Evolutionary conservation across 1,140 invertebrate species (phyloP).

Genomic region (Probaryconus sp.): DNA sequence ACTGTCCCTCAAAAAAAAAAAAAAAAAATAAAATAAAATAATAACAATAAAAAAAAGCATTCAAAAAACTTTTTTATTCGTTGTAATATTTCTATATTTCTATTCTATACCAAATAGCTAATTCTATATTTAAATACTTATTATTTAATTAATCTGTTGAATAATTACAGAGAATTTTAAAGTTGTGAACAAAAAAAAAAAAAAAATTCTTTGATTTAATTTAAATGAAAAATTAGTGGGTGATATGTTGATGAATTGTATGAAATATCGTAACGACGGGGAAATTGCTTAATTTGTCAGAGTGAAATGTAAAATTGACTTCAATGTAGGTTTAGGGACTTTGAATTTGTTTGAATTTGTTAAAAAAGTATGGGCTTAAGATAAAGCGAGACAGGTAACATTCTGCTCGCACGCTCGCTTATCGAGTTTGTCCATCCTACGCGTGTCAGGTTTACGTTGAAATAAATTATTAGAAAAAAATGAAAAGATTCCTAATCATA

Average conservation of each 20-base stretch:
- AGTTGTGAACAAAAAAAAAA: too few relatives aligned
- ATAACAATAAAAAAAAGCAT: too few relatives aligned
- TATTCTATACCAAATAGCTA: too few relatives aligned
- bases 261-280: too few relatives aligned
- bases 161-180: too few relatives aligned
- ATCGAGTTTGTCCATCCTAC: conserved; percentile 60
- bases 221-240: not conserved
- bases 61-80: too few relatives aligned
- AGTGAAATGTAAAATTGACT: conserved; percentile 7
- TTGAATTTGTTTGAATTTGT: conserved; percentile 3
- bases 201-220: not conserved
- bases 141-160: too few relatives aligned
- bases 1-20: too few relatives aligned
- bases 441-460: conserved; percentile 51
- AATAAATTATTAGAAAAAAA: conserved; percentile 60
- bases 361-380: conserved; percentile 45
- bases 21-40: too few relatives aligned
- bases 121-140: too few relatives aligned
- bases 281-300: not conserved
- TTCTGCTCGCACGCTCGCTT: conserved; percentile 58
- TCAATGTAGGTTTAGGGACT: conserved; percentile 40
- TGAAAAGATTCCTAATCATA: conserved; percentile 49
- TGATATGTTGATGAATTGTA: not conserved
- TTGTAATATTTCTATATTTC: too few relatives aligned
- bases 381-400: conserved; percentile 60